Conservation (phyloP, 2,113 vertebrate species). For the Micronycteris hirsuta region DNA sequence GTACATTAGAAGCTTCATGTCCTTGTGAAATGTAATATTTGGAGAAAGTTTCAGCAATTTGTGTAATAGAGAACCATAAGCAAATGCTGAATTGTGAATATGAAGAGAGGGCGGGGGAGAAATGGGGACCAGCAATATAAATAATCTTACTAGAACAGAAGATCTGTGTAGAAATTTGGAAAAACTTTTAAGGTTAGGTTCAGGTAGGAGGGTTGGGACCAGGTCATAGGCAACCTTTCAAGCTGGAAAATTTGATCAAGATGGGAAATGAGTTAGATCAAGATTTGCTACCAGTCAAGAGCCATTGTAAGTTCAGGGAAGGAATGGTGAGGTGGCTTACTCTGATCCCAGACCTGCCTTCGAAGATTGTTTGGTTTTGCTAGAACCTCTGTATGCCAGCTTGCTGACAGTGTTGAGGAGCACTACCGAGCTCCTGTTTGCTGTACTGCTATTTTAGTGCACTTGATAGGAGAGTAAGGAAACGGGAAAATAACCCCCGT, state of each 20-base stretch:
- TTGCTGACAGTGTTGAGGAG: neutral
- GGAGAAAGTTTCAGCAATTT: neutral
- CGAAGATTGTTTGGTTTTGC: neutral
- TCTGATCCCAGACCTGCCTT: neutral
- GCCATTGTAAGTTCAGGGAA: neutral
- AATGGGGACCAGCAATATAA: neutral
- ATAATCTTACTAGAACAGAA: neutral
- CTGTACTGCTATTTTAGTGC: neutral
- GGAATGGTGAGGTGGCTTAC: neutral
- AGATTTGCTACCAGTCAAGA: neutral
- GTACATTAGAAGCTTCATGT: neutral
- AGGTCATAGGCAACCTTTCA: neutral
- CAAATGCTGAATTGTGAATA: neutral
- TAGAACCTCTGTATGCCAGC: neutral
- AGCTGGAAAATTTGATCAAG: neutral
- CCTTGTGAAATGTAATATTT: neutral
- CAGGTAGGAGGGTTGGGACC: neutral
- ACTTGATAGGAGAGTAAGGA: neutral
- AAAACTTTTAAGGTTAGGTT: constrained; percentile 7
- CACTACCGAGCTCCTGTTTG: neutral
- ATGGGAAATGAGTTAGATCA: constrained; percentile 4
- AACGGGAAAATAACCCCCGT: neutral
- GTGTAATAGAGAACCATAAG: neutral
- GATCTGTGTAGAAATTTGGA: neutral
- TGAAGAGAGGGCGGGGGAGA: neutral